phyloP scores from a whole-genome alignment of 1,140 invertebrate species.

The Ceratosolen fusciceps region DNA sequence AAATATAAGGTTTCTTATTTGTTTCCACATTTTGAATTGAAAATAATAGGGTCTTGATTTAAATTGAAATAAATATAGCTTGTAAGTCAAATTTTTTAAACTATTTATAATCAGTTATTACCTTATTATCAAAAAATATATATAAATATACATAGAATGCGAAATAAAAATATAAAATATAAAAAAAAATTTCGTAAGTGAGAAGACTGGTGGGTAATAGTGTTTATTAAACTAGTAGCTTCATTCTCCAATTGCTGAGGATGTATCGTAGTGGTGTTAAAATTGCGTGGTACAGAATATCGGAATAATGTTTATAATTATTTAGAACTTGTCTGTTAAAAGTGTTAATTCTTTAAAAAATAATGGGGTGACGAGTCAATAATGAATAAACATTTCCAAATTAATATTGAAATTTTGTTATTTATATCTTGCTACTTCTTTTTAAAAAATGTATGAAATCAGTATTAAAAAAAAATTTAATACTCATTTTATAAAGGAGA shows the following conservation, averaged over 20 bases:
- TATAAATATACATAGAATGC: conserved; percentile 10
- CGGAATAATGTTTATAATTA: conserved; percentile 48
- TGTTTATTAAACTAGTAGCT: conserved; percentile 15
- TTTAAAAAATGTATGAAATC: neutral
- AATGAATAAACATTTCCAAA: conserved; percentile 48
- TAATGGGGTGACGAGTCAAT: conserved; percentile 40
- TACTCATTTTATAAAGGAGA: no score
- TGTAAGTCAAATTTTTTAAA: conserved; percentile 33
- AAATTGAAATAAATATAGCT: neutral
- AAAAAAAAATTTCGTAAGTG: conserved; percentile 17
- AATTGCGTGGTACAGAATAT: conserved; percentile 24
- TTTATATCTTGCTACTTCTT: no score
- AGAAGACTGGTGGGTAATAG: conserved; percentile 27
- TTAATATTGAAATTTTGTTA: conserved; percentile 5
- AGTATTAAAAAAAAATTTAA: neutral
- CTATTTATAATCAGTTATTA: conserved; percentile 36
- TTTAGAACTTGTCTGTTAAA: conserved; percentile 22
- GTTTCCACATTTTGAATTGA: conserved; percentile 34
- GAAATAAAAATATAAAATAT: conserved; percentile 38
- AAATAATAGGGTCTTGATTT: conserved; percentile 40
- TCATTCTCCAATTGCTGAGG: conserved; percentile 10
- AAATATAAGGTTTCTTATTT: neutral
- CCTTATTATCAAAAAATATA: conserved; percentile 5
- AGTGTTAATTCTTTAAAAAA: conserved; percentile 25
- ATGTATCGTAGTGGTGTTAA: conserved; percentile 31